phyloP scores from a whole-genome alignment of 2,888 invertebrate genomes.

The Drosophila helvetica region DNA sequence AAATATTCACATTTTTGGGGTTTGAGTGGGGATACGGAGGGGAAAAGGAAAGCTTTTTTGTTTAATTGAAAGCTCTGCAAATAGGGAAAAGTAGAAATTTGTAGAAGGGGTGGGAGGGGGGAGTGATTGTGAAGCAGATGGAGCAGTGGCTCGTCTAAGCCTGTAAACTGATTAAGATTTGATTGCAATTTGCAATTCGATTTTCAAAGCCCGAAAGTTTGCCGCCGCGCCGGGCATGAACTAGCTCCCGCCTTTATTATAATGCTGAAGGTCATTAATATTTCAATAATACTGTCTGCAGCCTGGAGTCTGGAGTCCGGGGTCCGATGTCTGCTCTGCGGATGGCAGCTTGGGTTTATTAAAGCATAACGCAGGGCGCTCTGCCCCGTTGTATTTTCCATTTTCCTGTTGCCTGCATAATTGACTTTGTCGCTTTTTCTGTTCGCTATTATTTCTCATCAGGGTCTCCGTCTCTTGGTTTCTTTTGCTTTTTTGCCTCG shows the following conservation, averaged over 20 bases:
- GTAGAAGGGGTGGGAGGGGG: not conserved
- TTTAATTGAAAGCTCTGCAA: conserved; percentile 70
- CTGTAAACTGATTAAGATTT: conserved; percentile 78
- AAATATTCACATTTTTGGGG: conserved; percentile 65
- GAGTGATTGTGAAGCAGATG: not conserved
- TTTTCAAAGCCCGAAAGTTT: conserved; percentile 61
- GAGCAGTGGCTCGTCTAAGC: conserved; percentile 50
- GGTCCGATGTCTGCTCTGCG: conserved; percentile 8
- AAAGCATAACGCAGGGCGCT: conserved; percentile 38
- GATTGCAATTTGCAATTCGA: conserved; percentile 77
- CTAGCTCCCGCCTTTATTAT: conserved; percentile 40
- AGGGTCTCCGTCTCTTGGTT: conserved; percentile 6
- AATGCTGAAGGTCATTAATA: conserved; percentile 69
- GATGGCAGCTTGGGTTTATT: conserved; percentile 58
- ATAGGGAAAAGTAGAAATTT: conserved; percentile 25
- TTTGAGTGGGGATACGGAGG: not conserved
- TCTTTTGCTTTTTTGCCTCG: conserved; percentile 1
- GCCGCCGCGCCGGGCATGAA: conserved; percentile 25
- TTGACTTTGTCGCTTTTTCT: conserved; percentile 75
- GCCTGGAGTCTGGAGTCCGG: conserved; percentile 34
- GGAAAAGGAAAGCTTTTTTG: conserved; percentile 47
- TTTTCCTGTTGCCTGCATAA: conserved; percentile 68
- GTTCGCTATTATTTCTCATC: conserved; percentile 65
- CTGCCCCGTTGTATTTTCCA: conserved; percentile 19
- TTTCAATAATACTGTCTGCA: conserved; percentile 64